Evolutionary conservation across 1,140 invertebrate genomes (phyloP), one percentile per base, ranked within the genome.

Genomic region (Aphidius gifuensis): DNA sequence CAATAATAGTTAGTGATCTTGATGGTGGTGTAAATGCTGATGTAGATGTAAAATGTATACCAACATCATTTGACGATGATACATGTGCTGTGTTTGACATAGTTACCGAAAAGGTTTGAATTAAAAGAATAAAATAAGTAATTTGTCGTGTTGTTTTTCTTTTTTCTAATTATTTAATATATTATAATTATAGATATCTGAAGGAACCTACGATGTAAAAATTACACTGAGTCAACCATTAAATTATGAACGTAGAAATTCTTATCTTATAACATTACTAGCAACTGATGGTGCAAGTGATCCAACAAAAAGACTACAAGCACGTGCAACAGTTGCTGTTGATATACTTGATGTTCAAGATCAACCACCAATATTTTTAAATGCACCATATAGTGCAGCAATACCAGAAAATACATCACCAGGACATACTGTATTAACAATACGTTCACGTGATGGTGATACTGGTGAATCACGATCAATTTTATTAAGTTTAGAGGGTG

Each of bases 331-430:
- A n/a, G 83, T 94, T 6, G 84, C 87, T 0, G 86, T 92, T 0
- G 86, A 88, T 16, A 84, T 94, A 9, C 77, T 86, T 38, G 92
- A 94, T 71, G 85, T 92, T 3, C 92, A 89, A 73, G 92, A 94
- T 74, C 90, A 92, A 71, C 87, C 89, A 21, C 92, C 92, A 0
- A 81, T 85, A 3, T 93, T 93, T 68, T 70, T 90, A 1, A 90
- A 91, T 69, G 88, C 88, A 2, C 91, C 91, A 0, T 92, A 90
- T 68, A 91, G 89, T 1, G 87, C 88, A 3, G 87, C 87, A 1
- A 81, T 93, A 9, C 79, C 87, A 3, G 91, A 93, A 73, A 91
- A 90, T 67, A 90, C 87, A 0, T 78, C 82, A 5, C 79, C 82
- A 11, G 84, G 82, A 16, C 79, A 84, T 3, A 82, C 81, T 43